Base-by-base conservation (phyloP, 2,888 invertebrate species). In the Idaea straminata region DNA sequence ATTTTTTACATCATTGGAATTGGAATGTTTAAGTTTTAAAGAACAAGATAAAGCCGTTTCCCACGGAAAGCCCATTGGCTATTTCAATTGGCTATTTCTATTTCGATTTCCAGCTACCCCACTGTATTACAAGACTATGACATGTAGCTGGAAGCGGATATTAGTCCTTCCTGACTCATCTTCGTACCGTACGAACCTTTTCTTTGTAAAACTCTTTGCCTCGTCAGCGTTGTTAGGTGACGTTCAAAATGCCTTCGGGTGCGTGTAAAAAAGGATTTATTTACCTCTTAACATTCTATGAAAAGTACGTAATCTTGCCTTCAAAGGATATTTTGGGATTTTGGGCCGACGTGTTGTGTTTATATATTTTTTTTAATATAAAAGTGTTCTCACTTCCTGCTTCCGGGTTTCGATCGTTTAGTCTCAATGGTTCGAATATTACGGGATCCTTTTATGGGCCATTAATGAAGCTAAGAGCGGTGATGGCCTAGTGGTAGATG, bases 1-100 rank as follows among this genome's bases (percentile, higher is more conserved):
- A 57, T 57, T 57, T 57, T 57, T 15, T 13, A 57, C 57, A 57
- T 15, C 57, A 7, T n/a, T n/a, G n/a, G n/a, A 77, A 77, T 76
- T 75, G 75, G 68, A 76, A 75, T 76, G 75, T 71, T 77, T 76
- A 65, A 67, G 61, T 67, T 63, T 65, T 16, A 16, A 35, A 16
- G 57, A 35, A 64, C 36, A 60, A 62, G 62, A 62, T 62, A 35
- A 62, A 61, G 47, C 47, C 47, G 47, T 47, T 47, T 47, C 47
- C 36, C 47, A 6, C 25, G 25, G 3, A 3, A 47, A 7, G 47
- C 47, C 47, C 47, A 47, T 47, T 47, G 47, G 10, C 47, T 47
- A 13, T 7, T 47, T 10, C 13, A 47, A 47, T n/a, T n/a, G n/a
- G n/a, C n/a, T n/a, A n/a, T n/a, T n/a, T n/a, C n/a, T n/a, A n/a